phyloP scores from a whole-genome alignment of 2,797 vertebrate genomes.

The Rhynchotus rufescens region DNA sequence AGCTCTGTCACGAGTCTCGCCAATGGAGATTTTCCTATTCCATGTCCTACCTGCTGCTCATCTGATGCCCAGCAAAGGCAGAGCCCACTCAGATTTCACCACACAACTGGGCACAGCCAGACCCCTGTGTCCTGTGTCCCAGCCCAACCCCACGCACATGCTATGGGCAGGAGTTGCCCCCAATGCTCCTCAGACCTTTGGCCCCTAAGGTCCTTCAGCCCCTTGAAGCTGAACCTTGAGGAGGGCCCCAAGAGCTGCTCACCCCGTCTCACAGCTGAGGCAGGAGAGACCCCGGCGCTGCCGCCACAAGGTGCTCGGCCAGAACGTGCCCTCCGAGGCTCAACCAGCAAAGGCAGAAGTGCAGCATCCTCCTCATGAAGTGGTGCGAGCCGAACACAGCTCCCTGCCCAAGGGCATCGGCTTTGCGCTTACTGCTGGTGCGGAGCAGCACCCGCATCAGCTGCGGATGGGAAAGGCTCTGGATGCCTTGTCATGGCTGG shows the following conservation, averaged over 20 bases:
- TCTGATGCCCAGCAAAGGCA: not conserved
- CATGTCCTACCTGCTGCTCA: not conserved
- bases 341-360: not conserved
- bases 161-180: not conserved
- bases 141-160: not conserved
- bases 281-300: not conserved
- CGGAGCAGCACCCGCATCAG: fast-evolving
- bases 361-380: not conserved
- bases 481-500: not conserved
- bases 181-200: not conserved
- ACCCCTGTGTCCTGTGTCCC: not conserved
- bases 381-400: too few relatives aligned
- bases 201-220: not conserved
- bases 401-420: too few relatives aligned
- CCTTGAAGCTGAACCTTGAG: too few relatives aligned
- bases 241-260: not conserved
- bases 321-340: not conserved
- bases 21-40: not conserved
- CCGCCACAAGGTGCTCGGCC: not conserved
- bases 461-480: not conserved
- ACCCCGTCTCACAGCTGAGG: not conserved
- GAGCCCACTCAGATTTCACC: not conserved
- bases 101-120: not conserved
- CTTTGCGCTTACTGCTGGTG: fast-evolving
- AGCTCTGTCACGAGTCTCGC: not conserved